Conservation (phyloP, 2,113 vertebrate species). For the Mirza zaza region DNA sequence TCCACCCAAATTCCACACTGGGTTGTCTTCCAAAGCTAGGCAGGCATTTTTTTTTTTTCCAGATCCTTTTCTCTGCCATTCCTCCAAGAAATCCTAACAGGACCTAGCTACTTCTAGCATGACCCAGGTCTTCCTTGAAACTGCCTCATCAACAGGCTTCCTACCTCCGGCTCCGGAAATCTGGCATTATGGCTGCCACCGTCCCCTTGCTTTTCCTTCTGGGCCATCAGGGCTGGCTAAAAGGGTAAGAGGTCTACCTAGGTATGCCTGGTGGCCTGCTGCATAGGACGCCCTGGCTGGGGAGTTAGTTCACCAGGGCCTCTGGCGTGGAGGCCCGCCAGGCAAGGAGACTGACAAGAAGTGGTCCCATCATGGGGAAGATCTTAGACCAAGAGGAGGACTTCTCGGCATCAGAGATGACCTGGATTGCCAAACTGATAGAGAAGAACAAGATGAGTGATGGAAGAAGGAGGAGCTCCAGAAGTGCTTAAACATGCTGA, state of each 20-base stretch:
- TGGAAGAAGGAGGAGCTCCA: constrained; percentile 87
- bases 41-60: neutral
- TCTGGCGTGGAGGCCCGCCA: constrained; percentile 69
- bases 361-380: constrained; percentile 86
- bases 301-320: constrained; percentile 79
- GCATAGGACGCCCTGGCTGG: constrained; percentile 83
- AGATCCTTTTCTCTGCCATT: neutral
- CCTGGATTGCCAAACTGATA: constrained; percentile 84
- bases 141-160: neutral
- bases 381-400: constrained; percentile 86
- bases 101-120: neutral
- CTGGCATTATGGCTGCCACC: constrained; percentile 58
- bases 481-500: constrained; percentile 87
- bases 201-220: neutral
- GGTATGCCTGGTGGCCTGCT: constrained; percentile 88
- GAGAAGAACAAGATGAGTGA: constrained; percentile 90
- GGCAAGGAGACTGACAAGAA: constrained; percentile 83
- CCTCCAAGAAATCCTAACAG: neutral
- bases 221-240: constrained; percentile 88
- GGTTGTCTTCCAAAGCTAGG: neutral
- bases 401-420: constrained; percentile 82
- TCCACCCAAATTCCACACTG: neutral
- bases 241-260: constrained; percentile 85
- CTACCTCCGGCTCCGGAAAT: neutral
- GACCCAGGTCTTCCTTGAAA: neutral